A percentile compares a stretch with the other conserved stretches of the same genome.
These are phyloP conservation scores for Cisticola juncidis DNA, from an alignment of 2,113 vertebrate species.

Conservation along the genomic window DNA sequence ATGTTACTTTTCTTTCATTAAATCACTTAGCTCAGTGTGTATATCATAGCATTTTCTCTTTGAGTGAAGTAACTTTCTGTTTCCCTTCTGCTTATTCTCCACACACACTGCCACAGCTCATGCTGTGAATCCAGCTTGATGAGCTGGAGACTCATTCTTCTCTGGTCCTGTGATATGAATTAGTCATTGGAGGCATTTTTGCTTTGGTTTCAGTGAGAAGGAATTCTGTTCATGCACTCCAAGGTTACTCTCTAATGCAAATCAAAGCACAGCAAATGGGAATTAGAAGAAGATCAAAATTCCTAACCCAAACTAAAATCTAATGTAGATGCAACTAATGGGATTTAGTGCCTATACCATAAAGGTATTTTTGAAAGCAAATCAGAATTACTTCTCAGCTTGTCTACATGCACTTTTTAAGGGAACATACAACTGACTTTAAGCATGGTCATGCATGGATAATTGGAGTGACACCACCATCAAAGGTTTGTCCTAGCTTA, in stretches of 20 bases:
- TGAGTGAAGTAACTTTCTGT: neutral
- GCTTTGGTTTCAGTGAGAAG: neutral
- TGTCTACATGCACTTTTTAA: neutral
- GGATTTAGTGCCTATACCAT: neutral
- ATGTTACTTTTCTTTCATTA: neutral
- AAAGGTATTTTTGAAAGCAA: neutral
- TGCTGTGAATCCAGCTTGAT: neutral
- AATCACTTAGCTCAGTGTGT: neutral
- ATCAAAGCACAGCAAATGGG: neutral
- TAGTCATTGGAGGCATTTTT: neutral
- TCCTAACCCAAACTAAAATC: neutral
- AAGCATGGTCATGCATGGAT: neutral
- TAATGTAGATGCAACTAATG: neutral
- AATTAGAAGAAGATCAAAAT: neutral
- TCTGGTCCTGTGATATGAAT: neutral
- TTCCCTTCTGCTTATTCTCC: conserved; percentile 16
- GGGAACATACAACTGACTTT: neutral
- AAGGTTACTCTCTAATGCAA: neutral
- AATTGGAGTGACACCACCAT: neutral
- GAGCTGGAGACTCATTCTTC: neutral
- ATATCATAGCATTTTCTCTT: neutral
- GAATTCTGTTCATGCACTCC: neutral
- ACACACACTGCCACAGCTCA: neutral
- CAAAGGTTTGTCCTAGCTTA: neutral
- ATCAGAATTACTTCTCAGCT: neutral